A percentile compares a stretch with the other conserved stretches of the same genome.
Evolutionary conservation across 2,888 invertebrate genomes (phyloP).

Genomic region (Theretra japonica): DNA sequence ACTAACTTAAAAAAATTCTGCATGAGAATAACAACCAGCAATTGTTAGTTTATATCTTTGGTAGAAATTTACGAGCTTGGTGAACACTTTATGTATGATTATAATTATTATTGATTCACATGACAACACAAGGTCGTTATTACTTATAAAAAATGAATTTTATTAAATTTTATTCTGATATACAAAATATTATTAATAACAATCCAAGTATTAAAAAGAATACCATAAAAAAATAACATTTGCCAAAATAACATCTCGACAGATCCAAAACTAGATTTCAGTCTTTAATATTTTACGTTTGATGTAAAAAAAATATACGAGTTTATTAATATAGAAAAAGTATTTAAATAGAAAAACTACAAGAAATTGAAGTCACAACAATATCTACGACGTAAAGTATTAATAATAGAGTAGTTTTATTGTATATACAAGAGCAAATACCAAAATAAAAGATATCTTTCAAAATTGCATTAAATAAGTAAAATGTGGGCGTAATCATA

Average conservation of each 20-base stretch:
- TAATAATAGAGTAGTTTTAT: no score
- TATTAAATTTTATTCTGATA: no score
- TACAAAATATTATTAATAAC: no score
- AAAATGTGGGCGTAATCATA: no score
- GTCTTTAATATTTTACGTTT: constrained; percentile 4
- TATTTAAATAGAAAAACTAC: constrained; percentile 4
- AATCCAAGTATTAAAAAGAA: not conserved
- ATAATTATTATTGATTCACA: not conserved
- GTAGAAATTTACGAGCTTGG: not conserved
- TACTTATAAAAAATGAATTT: no score
- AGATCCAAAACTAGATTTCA: constrained; percentile 17
- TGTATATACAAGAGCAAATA: no score
- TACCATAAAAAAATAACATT: constrained; percentile 3
- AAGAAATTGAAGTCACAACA: not conserved
- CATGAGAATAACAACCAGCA: not conserved
- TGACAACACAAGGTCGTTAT: no score
- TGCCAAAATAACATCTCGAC: not conserved
- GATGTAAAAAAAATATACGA: not conserved
- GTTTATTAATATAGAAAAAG: not conserved
- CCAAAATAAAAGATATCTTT: no score
- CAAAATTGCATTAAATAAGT: no score
- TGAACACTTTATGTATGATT: not conserved
- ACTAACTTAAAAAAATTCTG: not conserved
- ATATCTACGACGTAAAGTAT: not conserved
- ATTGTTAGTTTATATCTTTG: not conserved